These are phyloP conservation scores for Nycticorax nycticorax DNA, from an alignment of 2,113 vertebrate genomes.

Conservation along the genomic window DNA sequence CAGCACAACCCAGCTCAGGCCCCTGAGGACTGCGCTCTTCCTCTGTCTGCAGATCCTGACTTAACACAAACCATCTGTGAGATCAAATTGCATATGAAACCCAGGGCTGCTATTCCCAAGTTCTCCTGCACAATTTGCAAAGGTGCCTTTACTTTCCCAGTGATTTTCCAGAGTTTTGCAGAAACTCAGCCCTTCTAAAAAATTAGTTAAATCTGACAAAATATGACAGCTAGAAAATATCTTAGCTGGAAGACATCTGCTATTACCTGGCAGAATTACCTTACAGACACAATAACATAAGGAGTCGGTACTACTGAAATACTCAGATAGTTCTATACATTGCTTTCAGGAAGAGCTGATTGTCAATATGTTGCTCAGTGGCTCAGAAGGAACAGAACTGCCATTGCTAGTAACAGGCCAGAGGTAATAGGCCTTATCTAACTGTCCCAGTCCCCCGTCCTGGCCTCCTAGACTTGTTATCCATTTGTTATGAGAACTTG, in stretches of 20 bases:
- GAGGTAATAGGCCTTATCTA: neutral
- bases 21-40: neutral
- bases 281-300: neutral
- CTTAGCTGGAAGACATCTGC: neutral
- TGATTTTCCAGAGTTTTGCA: neutral
- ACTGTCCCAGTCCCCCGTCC: neutral
- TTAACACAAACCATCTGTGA: neutral
- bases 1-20: neutral
- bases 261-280: neutral
- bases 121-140: neutral
- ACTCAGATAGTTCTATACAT: neutral
- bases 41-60: neutral
- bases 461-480: neutral
- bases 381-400: neutral
- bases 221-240: neutral
- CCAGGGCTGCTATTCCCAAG: neutral
- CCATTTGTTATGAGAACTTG: neutral
- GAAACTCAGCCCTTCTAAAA: neutral
- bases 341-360: neutral
- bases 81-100: neutral
- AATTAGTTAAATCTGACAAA: neutral
- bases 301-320: neutral
- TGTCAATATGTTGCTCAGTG: neutral
- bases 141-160: neutral
- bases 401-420: neutral